These are phyloP conservation scores for Scylla paramamosain DNA, from an alignment of 1,140 invertebrate genomes.

Conservation along the genomic window DNA sequence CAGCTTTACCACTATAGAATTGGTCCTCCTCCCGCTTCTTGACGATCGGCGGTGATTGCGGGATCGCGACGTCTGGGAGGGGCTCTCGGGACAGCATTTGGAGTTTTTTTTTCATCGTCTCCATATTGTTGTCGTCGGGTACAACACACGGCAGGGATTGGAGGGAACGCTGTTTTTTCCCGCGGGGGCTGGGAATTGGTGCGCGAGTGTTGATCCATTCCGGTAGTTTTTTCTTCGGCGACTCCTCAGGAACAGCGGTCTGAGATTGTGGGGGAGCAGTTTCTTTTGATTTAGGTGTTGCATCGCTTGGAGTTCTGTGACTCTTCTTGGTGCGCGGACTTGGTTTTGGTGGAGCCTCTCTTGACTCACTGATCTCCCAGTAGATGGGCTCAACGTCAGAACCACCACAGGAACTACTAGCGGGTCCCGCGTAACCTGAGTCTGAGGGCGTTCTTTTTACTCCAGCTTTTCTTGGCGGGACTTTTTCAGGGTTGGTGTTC, in stretches of 20 bases:
- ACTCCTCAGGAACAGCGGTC: background rate
- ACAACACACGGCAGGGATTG: constrained; percentile 62
- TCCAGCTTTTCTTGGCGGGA: background rate
- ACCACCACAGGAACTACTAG: constrained; percentile 21
- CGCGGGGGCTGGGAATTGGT: constrained; percentile 64
- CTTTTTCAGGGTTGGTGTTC: background rate
- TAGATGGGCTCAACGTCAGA: constrained; percentile 60
- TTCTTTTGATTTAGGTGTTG: background rate
- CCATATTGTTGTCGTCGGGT: constrained; percentile 52
- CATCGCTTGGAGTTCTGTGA: constrained; percentile 25
- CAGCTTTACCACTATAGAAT: constrained; percentile 71
- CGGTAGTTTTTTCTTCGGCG: background rate
- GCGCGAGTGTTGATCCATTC: constrained; percentile 67
- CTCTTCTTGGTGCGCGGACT: constrained; percentile 63
- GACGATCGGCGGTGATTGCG: background rate
- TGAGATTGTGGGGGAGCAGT: background rate
- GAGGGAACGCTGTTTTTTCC: constrained; percentile 64
- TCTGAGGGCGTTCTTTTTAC: constrained; percentile 53
- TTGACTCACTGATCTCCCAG: constrained; percentile 68
- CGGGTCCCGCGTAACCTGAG: constrained; percentile 63
- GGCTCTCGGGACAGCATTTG: constrained; percentile 56
- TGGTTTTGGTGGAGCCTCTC: constrained; percentile 51
- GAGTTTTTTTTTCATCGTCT: constrained; percentile 72
- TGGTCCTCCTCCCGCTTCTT: constrained; percentile 33
- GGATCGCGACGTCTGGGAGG: background rate